phyloP scores from a whole-genome alignment of 2,888 invertebrate species.

The Mamestra brassicae region DNA sequence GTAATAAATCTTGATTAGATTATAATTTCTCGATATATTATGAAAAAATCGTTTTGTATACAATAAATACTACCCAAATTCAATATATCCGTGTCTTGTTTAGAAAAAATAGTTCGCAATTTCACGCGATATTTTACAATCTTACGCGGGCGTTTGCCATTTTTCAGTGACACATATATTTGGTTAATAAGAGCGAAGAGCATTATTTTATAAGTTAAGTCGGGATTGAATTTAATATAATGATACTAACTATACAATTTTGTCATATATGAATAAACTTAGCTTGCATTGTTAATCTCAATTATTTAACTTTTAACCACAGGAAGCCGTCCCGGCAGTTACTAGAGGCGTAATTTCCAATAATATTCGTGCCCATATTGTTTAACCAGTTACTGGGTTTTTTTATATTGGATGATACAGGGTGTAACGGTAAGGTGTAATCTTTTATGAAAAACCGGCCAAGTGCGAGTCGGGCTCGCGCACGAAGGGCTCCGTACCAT shows the following conservation, averaged over 20 bases:
- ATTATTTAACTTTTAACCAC: not conserved
- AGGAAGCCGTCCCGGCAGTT: not conserved
- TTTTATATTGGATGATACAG: not conserved
- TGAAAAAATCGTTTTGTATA: no score
- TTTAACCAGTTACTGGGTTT: not conserved
- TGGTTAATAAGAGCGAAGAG: constrained; percentile 9
- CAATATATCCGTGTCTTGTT: no score
- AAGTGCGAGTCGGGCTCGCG: no score
- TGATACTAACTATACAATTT: constrained; percentile 1
- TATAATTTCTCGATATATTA: no score
- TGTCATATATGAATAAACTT: constrained; percentile 13
- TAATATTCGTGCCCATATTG: not conserved
- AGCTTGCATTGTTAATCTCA: constrained; percentile 33
- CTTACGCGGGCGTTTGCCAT: no score
- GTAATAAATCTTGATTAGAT: no score
- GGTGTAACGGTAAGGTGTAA: no score
- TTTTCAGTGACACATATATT: constrained; percentile 7
- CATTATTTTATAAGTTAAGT: constrained; percentile 12
- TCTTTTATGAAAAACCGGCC: no score
- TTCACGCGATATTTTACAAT: no score
- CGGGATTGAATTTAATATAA: constrained; percentile 4
- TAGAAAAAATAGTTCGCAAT: no score
- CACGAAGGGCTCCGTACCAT: no score
- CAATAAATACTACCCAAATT: no score
- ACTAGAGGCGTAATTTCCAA: not conserved